Evolutionary conservation across 2,888 invertebrate species (phyloP).

Genomic region (Sarcophaga subvicina): DNA sequence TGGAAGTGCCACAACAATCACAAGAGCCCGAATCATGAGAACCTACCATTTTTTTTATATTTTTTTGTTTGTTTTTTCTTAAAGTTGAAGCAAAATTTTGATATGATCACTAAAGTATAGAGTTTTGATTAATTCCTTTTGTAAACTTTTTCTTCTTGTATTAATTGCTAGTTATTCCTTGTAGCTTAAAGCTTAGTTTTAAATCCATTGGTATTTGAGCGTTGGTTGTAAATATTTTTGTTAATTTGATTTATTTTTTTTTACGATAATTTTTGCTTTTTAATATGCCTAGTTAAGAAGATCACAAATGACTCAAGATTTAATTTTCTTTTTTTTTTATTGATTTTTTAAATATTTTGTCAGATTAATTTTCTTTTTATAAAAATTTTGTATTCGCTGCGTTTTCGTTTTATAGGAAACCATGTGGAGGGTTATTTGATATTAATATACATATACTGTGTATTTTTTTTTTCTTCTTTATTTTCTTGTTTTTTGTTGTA

Average conservation of each 20-base stretch:
- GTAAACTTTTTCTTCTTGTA: neutral
- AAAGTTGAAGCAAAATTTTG: conserved; percentile 25
- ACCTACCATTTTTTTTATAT: conserved; percentile 69
- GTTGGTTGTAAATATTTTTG: neutral
- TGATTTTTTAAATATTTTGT: no score
- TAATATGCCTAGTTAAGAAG: conserved; percentile 9
- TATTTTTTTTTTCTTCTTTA: no score
- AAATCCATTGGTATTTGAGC: conserved; percentile 25
- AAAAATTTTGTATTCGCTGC: conserved; percentile 15
- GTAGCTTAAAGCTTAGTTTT: conserved; percentile 25
- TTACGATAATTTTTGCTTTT: neutral
- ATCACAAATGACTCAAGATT: conserved; percentile 14
- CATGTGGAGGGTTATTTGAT: conserved; percentile 35
- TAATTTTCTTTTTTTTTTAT: neutral
- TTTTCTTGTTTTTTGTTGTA: no score
- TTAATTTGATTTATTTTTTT: neutral
- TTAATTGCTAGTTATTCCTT: neutral
- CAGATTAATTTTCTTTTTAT: neutral
- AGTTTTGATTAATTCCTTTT: neutral
- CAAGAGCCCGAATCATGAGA: conserved; percentile 75
- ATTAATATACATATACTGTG: conserved; percentile 36
- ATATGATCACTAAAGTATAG: conserved; percentile 27
- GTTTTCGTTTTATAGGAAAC: conserved; percentile 52
- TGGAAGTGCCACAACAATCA: conserved; percentile 74
- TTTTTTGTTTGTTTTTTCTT: neutral